A percentile compares a stretch with the other conserved stretches of the same genome.
phyloP scores from a whole-genome alignment of 1,140 invertebrate species.

The Coptotermes formosanus region DNA sequence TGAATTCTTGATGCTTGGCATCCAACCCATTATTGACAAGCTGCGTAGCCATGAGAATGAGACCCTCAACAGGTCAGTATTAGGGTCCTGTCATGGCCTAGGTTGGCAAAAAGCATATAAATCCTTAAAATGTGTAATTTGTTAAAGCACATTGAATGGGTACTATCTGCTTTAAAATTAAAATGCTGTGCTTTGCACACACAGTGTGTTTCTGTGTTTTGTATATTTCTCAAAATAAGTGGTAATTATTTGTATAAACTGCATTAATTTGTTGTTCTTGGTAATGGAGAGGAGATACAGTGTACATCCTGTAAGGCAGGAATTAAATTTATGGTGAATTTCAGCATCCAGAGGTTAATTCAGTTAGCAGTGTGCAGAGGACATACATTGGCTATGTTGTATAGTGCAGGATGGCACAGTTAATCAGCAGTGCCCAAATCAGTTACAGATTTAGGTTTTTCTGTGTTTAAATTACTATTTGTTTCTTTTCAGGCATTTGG shows the following conservation, averaged over 20 bases:
- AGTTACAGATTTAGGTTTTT: too few relatives aligned
- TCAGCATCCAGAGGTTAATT: too few relatives aligned
- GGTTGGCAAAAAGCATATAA: not conserved
- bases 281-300: too few relatives aligned
- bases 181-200: not conserved
- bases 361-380: too few relatives aligned
- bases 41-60: conserved; percentile 89
- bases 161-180: conserved; percentile 29
- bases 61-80: conserved; percentile 73
- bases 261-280: too few relatives aligned
- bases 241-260: too few relatives aligned
- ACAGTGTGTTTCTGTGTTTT: not conserved
- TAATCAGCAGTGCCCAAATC: too few relatives aligned
- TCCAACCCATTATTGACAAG: conserved; percentile 94
- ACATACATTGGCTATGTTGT: too few relatives aligned
- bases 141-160: not conserved
- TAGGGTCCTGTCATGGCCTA: not conserved
- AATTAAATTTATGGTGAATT: too few relatives aligned
- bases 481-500: conserved; percentile 63
- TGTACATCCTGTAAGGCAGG: too few relatives aligned
- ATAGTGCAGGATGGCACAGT: too few relatives aligned
- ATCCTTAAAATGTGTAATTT: conserved; percentile 1
- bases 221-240: too few relatives aligned
- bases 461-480: not conserved
- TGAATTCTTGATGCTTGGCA: conserved; percentile 95